These are phyloP conservation scores for Monopis laevigella DNA, from an alignment of 2,888 invertebrate species.

Conservation along the genomic window DNA sequence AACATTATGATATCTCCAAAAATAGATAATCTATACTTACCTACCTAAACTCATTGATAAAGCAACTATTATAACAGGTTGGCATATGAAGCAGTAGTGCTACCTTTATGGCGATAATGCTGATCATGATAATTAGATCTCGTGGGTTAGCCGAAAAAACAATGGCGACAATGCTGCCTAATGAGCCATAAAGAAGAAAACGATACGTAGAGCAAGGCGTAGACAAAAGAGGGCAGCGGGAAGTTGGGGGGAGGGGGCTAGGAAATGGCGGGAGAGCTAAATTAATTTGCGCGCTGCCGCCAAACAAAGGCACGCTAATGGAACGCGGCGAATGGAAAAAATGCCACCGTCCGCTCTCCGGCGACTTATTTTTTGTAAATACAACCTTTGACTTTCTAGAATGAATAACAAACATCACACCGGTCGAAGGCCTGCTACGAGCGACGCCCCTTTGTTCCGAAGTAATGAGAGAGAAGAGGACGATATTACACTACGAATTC, in stretches of 20 bases:
- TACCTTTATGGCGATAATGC: conserved; percentile 22
- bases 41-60: no score
- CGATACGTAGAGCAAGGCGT: conserved; percentile 67
- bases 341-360: conserved; percentile 67
- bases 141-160: conserved; percentile 55
- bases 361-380: conserved; percentile 49
- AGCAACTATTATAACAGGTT: no score
- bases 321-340: conserved; percentile 68
- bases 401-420: conserved; percentile 67
- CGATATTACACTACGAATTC: conserved; percentile 38
- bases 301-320: conserved; percentile 69
- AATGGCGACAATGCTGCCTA: conserved; percentile 65
- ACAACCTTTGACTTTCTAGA: conserved; percentile 63
- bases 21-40: no score
- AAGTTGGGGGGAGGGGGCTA: conserved; percentile 34
- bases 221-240: conserved; percentile 58
- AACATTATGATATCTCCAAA: no score
- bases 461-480: conserved; percentile 53
- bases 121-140: conserved; percentile 60
- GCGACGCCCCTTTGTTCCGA: conserved; percentile 50
- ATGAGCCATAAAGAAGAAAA: conserved; percentile 69
- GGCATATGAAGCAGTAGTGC: no score
- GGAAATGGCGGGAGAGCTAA: conserved; percentile 68
- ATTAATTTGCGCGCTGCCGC: conserved; percentile 68
- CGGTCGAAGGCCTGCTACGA: conserved; percentile 49